Conservation (phyloP, 2,113 vertebrate species). For the Macroglossus sobrinus region DNA sequence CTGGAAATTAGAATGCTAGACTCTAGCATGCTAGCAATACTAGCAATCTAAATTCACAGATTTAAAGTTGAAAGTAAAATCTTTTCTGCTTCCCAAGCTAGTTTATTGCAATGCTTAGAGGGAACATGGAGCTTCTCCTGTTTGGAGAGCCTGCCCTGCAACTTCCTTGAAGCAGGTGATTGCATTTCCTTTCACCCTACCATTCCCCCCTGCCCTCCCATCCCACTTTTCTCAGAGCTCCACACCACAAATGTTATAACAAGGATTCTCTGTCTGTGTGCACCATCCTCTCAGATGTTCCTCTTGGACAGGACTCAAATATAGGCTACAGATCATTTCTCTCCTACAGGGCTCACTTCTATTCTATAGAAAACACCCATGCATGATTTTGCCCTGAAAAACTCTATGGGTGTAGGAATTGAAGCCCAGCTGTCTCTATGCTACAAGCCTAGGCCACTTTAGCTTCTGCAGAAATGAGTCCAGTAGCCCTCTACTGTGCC, state of each 20-base stretch:
- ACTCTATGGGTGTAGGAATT: background rate
- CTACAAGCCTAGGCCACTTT: background rate
- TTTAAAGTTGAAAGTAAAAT: slow-evolving; percentile 39
- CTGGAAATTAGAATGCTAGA: background rate
- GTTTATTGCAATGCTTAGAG: background rate
- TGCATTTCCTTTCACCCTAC: background rate
- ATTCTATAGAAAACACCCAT: background rate
- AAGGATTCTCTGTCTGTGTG: background rate
- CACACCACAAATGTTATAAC: background rate
- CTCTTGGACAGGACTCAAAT: background rate
- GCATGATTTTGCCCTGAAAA: background rate
- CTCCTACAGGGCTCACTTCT: background rate
- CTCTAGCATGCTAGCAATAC: background rate
- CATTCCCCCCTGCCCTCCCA: background rate
- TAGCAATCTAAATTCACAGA: background rate
- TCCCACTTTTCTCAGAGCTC: background rate
- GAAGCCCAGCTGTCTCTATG: background rate
- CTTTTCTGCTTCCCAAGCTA: background rate
- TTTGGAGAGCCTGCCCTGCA: background rate
- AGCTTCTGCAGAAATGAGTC: background rate
- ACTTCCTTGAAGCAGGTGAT: background rate
- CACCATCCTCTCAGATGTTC: background rate
- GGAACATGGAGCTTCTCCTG: background rate
- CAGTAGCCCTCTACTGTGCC: background rate
- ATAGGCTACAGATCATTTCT: background rate